These are phyloP conservation scores for Neotoma lepida DNA, from an alignment of 2,113 vertebrate genomes.

Conservation along the genomic window DNA sequence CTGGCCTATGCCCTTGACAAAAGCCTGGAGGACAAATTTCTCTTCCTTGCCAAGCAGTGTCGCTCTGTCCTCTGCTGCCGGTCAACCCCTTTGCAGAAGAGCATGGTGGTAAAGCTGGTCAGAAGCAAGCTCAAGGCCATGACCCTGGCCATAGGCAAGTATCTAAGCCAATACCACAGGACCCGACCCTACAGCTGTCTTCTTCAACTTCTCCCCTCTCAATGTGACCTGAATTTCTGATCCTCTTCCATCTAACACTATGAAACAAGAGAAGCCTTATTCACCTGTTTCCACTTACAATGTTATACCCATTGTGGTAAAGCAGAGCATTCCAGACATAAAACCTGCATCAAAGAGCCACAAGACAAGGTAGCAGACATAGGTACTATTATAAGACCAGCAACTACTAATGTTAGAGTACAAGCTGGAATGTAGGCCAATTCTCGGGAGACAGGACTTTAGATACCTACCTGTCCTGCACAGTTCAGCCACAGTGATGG, in stretches of 20 bases:
- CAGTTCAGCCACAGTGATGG: too few relatives aligned
- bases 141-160: constrained; percentile 96
- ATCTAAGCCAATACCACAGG: background rate
- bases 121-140: constrained; percentile 97
- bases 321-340: background rate
- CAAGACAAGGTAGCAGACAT: background rate
- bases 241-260: accelerated
- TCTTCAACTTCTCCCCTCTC: background rate
- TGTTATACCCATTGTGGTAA: background rate
- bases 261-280: background rate
- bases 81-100: constrained; percentile 97
- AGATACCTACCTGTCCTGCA: background rate
- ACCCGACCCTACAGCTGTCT: background rate
- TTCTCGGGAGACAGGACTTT: background rate
- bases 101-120: constrained; percentile 97
- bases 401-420: background rate
- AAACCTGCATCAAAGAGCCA: background rate
- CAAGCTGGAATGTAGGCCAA: background rate
- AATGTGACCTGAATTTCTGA: background rate
- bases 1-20: constrained; percentile 94
- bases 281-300: background rate
- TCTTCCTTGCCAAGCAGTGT: constrained; percentile 92
- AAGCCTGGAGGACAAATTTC: constrained; percentile 94
- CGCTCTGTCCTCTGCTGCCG: constrained; percentile 96
- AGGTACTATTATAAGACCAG: background rate